Base-by-base conservation (phyloP, 2,797 vertebrate species). In the Denticeps clupeoides region DNA sequence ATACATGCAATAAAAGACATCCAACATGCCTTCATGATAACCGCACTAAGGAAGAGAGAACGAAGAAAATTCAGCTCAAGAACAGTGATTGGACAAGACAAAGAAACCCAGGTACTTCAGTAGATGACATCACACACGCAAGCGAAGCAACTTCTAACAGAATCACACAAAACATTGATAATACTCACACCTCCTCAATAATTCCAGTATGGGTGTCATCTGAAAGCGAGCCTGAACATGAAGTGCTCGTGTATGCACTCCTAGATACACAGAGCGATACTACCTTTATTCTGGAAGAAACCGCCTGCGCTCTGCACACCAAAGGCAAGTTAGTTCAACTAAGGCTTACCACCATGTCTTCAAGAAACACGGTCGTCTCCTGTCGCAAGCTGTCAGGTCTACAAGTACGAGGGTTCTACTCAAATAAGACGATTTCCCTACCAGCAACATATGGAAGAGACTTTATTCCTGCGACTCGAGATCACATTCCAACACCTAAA, bases 211-310 rank as follows among this genome's bases (percentile, higher is more conserved):
- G 43, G 43, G 16, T 45, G 21, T 48, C 23, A n/a, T n/a, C n/a
- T n/a, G n/a, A n/a, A n/a, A n/a, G n/a, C n/a, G n/a, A n/a, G n/a
- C n/a, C n/a, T n/a, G n/a, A n/a, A n/a, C n/a, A n/a, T n/a, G n/a
- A n/a, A n/a, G n/a, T n/a, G n/a, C n/a, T n/a, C n/a, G n/a, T n/a
- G n/a, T n/a, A n/a, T n/a, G n/a, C 48, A 11, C 53, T 65, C 7
- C 41, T 68, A 4, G 55, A 67, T 22, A 64, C 51, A 27, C 58
- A 60, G n/a, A 65, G 56, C 6, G 31, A 63, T 41, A 59, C 59
- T 4, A 59, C 50, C 2, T 69, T 62, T 7, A 22, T 69, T 7
- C 18, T 62, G 0, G 9, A 59, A 24, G 58, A 55, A 10, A 53
- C 21, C 3, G 48, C 54, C 29, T 26, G 29, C 10, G 18, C 42